Conservation (phyloP, 2,888 invertebrate species). For the Pandemis corylana region DNA sequence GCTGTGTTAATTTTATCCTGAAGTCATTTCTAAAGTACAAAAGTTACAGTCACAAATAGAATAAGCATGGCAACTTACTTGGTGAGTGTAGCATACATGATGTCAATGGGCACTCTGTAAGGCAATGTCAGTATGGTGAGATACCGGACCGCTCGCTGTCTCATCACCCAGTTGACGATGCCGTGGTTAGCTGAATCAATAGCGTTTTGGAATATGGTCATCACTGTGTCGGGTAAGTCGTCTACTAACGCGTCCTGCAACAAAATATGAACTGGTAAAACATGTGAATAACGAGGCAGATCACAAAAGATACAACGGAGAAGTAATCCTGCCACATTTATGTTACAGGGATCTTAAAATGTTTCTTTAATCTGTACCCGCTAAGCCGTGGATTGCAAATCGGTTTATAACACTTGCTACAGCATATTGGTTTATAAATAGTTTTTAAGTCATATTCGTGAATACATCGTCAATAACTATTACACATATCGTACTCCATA, state of each 20-base stretch:
- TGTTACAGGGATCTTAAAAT: no score
- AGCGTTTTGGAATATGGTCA: conserved; percentile 96
- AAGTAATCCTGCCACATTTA: no score
- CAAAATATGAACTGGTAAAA: background rate
- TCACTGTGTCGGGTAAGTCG: conserved; percentile 95
- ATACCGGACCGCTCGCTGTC: conserved; percentile 91
- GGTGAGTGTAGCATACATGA: conserved; percentile 93
- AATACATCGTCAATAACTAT: no score
- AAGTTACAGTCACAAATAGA: background rate
- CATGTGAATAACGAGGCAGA: background rate
- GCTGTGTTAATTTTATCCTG: background rate
- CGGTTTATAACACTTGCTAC: no score
- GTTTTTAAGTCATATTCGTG: no score
- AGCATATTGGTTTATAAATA: no score
- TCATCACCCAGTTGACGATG: conserved; percentile 95
- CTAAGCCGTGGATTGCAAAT: no score
- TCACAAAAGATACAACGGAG: no score
- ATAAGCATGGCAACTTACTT: conserved; percentile 88
- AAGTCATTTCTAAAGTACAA: background rate
- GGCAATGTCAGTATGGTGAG: conserved; percentile 93
- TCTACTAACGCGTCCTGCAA: conserved; percentile 93
- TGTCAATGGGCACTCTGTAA: conserved; percentile 94
- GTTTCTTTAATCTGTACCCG: no score
- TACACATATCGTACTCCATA: no score
- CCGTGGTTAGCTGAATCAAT: conserved; percentile 97